Conservation (phyloP, 23 tunicate genomes). For the Styela clava region DNA sequence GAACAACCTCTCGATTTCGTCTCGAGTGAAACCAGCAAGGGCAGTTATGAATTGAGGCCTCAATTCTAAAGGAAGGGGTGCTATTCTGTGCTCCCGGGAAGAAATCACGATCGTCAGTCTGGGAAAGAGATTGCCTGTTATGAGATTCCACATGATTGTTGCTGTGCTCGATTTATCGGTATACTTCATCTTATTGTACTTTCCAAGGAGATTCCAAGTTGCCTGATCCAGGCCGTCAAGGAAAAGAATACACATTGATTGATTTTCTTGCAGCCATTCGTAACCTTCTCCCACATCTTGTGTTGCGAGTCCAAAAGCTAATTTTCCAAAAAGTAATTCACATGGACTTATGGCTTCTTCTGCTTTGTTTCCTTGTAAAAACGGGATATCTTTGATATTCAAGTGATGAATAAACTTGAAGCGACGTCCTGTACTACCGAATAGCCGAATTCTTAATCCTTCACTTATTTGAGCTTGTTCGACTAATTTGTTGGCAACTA, state of each 20-base stretch:
- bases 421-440: background rate
- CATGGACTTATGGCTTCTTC: background rate
- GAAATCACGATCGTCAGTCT: background rate
- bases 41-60: background rate
- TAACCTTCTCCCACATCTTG: background rate
- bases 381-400: background rate
- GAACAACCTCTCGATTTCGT: background rate
- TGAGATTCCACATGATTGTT: background rate
- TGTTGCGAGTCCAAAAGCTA: background rate
- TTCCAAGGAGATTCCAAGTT: background rate
- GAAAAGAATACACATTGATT: background rate
- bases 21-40: background rate
- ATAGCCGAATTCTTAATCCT: background rate
- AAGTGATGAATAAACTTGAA: background rate
- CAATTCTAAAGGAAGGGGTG: background rate
- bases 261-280: slow-evolving; percentile 15
- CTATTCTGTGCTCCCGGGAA: background rate
- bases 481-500: background rate
- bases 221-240: slow-evolving; percentile 21
- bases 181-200: background rate
- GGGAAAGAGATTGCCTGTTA: slow-evolving; percentile 17
- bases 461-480: too few species aligned
- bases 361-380: background rate
- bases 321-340: background rate
- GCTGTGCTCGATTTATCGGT: background rate